A percentile compares a stretch with the other conserved stretches of the same genome.
These are phyloP conservation scores for Cataglyphis altisquamis DNA, from an alignment of 2,888 invertebrate species.

Conservation along the genomic window DNA sequence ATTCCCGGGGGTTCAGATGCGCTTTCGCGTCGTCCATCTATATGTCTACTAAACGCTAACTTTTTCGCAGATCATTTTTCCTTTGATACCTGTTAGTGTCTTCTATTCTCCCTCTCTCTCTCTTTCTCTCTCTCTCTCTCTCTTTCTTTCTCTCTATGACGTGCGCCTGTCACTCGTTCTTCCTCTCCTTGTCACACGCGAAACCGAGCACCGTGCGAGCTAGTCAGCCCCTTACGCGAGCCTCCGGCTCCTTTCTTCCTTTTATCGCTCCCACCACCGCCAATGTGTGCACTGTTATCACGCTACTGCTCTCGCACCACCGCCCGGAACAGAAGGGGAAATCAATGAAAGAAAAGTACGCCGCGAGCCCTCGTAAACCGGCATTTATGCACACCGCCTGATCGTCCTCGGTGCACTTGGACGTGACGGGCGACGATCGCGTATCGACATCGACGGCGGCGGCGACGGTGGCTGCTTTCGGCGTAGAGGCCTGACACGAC, in stretches of 20 bases:
- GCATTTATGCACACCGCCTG: slow-evolving; percentile 76
- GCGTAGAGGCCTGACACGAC: slow-evolving; percentile 49
- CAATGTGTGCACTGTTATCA: slow-evolving; percentile 68
- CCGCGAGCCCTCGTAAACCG: slow-evolving; percentile 77
- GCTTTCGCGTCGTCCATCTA: background rate
- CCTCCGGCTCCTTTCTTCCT: slow-evolving; percentile 13
- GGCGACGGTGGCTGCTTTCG: slow-evolving; percentile 46
- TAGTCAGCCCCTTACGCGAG: slow-evolving; percentile 43
- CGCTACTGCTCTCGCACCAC: slow-evolving; percentile 76
- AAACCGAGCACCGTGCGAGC: slow-evolving; percentile 69
- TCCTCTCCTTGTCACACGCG: slow-evolving; percentile 63
- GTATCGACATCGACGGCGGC: slow-evolving; percentile 49
- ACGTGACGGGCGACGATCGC: slow-evolving; percentile 43
- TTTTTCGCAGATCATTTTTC: background rate
- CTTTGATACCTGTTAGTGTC: slow-evolving; percentile 28
- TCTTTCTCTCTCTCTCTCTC: background rate
- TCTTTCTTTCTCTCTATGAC: background rate
- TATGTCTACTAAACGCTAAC: background rate
- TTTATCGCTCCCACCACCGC: slow-evolving; percentile 34
- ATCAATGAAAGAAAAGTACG: slow-evolving; percentile 83
- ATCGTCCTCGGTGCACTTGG: slow-evolving; percentile 55
- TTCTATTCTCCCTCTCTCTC: background rate
- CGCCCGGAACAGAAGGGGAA: slow-evolving; percentile 82
- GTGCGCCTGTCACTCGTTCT: slow-evolving; percentile 5
- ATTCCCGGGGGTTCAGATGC: slow-evolving; percentile 22